Base-by-base conservation (phyloP, 2,797 vertebrate species). In the Molossus alvarezi region DNA sequence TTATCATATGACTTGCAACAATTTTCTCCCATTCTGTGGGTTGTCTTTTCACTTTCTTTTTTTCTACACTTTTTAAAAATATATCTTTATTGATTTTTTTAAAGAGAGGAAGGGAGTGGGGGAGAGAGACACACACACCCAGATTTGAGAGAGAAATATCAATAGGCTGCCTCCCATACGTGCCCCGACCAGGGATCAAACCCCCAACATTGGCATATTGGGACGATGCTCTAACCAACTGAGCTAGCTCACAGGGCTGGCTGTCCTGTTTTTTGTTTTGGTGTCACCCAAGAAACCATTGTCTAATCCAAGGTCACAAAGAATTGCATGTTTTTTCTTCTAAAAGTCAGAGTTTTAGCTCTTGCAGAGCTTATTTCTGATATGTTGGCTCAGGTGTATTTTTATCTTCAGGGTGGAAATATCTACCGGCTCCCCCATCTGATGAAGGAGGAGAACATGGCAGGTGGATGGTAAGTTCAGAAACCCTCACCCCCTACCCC, bases 381-480 rank as follows among this genome's bases (percentile, higher is more conserved):
- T 21, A 4, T 10, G 37, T 18, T 58, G 33, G 20, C 83, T 94
- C 57, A 83, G 14, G 29, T 29, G 6, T 67, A 9, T 93, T 95
- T 76, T 94, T 55, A 20, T 89, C 95, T 37, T 48, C 97, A 98
- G 98, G 98, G 97, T 75, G 98, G 98, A 88, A 98, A 98, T 72
- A 97, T 98, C 95, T 98, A 97, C 96, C 97, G 93, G 75, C 96
- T 98, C 27, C 88, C 97, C 3, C 76, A 91, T 7, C 73, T 85
- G 0, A 15, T 67, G 41, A 97, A 90, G 62, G 98, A 98, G 21
- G 97, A 97, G 73, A 88, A 10, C 6, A 0, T 27, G 15, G 20
- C 88, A 4, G 83, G 93, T 2, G 88, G 80, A 89, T 86, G 97
- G 98, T 98, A 96, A 98, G 98, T 81, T 27, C 37, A 5, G 58